A percentile compares a stretch with the other conserved stretches of the same genome.
Conservation (phyloP, 2,113 vertebrate species). For the Gadus chalcogrammus region DNA sequence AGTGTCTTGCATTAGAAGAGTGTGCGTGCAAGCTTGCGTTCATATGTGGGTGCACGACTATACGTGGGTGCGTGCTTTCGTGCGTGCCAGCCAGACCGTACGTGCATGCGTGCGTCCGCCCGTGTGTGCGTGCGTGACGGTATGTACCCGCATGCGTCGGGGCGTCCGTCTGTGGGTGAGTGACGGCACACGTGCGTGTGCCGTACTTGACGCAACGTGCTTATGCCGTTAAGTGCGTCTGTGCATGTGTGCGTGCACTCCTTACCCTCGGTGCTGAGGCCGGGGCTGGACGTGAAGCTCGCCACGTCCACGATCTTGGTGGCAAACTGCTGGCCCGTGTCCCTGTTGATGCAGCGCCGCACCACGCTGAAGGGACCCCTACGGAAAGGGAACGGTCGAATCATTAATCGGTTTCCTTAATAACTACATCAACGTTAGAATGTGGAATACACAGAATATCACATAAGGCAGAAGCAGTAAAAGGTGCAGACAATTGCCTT, state of each 20-base stretch:
- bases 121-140: too few species aligned
- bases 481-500: neutral
- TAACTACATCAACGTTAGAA: too few species aligned
- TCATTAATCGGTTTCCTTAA: too few species aligned
- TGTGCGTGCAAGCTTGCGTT: too few species aligned
- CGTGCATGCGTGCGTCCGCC: too few species aligned
- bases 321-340: slow-evolving; percentile 97
- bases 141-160: too few species aligned
- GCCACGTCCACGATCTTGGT: slow-evolving; percentile 99
- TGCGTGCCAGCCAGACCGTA: too few species aligned
- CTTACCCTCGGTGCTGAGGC: slow-evolving; percentile 98
- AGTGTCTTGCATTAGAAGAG: too few species aligned
- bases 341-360: slow-evolving; percentile 97
- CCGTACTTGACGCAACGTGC: neutral
- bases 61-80: too few species aligned
- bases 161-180: neutral
- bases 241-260: neutral
- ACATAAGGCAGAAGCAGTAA: slow-evolving; percentile 1
- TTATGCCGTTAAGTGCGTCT: neutral
- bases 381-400: slow-evolving; percentile 40
- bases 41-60: too few species aligned
- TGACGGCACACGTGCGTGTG: neutral
- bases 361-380: slow-evolving; percentile 99
- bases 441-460: slow-evolving; percentile 8
- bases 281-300: slow-evolving; percentile 99